Percentiles rank a stretch among this genome's conserved stretches.
Conservation (phyloP, 2,113 vertebrate species). For the Equus quagga region DNA sequence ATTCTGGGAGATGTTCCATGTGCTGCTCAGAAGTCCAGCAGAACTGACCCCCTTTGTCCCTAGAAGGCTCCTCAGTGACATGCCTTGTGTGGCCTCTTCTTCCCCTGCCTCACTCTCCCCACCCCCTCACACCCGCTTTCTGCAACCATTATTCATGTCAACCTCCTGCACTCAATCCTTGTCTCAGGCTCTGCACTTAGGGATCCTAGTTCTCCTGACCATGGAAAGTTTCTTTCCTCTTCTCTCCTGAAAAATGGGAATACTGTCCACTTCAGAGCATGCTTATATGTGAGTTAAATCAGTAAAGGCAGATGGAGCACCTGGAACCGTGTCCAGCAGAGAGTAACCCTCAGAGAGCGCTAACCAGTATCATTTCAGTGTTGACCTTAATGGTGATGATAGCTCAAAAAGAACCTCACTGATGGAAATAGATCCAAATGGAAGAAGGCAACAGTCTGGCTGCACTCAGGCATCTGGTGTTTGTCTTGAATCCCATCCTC, state of each 20-base stretch:
- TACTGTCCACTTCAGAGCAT: background rate
- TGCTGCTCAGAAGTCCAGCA: background rate
- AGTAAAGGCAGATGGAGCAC: background rate
- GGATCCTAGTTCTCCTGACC: background rate
- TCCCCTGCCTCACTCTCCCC: background rate
- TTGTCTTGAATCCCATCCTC: background rate
- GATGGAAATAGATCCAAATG: background rate
- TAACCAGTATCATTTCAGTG: background rate
- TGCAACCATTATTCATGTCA: background rate
- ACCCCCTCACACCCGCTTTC: background rate
- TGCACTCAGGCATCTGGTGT: fast-evolving
- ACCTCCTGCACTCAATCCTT: background rate
- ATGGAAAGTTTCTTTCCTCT: background rate
- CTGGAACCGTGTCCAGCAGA: background rate
- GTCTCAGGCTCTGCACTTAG: background rate
- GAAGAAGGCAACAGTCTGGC: background rate
- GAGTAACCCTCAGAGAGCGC: background rate
- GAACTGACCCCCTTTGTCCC: background rate
- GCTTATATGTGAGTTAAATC: background rate
- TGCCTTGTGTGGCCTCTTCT: no score
- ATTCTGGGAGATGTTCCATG: background rate
- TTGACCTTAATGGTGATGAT: background rate
- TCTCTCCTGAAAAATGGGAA: background rate
- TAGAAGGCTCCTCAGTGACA: background rate
- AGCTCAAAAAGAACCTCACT: background rate